Percentiles rank a stretch among this genome's conserved stretches.
phyloP scores from a whole-genome alignment of 2,888 invertebrate species.

The Phlogophora meticulosa region DNA sequence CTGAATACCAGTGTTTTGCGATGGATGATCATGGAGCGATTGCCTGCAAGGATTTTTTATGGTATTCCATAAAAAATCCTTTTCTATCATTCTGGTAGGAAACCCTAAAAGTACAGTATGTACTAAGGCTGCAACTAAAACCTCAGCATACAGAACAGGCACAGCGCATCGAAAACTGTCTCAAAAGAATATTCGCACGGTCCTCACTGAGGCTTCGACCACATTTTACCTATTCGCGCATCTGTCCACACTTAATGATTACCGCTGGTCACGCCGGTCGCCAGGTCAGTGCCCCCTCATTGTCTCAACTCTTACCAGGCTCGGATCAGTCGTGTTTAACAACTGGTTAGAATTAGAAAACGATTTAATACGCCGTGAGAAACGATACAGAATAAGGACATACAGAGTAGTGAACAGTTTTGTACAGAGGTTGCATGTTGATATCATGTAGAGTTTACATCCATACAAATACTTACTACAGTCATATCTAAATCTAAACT shows the following conservation, averaged over 20 bases:
- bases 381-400: constrained; percentile 41
- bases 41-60: no score
- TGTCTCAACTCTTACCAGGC: constrained; percentile 69
- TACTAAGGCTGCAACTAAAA: no score
- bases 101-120: no score
- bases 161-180: not conserved
- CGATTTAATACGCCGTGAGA: constrained; percentile 64
- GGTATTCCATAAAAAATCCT: no score
- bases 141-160: no score
- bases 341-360: constrained; percentile 68
- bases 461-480: no score
- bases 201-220: constrained; percentile 27
- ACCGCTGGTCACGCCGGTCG: constrained; percentile 66
- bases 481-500: no score
- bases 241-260: constrained; percentile 49
- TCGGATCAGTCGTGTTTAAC: constrained; percentile 67
- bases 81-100: no score
- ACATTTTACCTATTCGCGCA: constrained; percentile 47
- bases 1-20: no score
- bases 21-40: no score
- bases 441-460: no score
- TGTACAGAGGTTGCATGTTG: not conserved
- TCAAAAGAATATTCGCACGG: not conserved
- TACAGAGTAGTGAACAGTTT: not conserved
- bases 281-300: constrained; percentile 69